These are phyloP conservation scores for Gracilinanus agilis DNA, from an alignment of 2,113 vertebrate genomes.

Conservation along the genomic window DNA sequence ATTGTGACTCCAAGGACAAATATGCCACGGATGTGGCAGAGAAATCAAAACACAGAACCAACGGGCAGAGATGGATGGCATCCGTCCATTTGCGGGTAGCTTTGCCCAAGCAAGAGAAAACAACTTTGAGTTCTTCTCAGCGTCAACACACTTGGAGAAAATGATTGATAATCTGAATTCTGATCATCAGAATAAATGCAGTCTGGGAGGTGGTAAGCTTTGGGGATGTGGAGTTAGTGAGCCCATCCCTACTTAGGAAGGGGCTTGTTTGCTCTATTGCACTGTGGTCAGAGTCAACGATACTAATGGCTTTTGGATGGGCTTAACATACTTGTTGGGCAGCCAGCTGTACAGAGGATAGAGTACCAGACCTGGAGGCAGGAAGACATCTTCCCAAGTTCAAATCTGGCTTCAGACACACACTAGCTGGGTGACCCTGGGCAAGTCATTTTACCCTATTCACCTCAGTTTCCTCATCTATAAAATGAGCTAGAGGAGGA, in stretches of 20 bases:
- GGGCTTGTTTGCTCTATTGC: neutral
- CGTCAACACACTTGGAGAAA: neutral
- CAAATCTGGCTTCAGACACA: neutral
- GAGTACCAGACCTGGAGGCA: neutral
- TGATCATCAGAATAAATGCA: neutral
- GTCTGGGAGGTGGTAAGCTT: neutral
- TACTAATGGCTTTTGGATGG: neutral
- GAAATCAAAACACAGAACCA: neutral
- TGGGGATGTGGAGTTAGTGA: neutral
- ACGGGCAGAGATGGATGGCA: neutral
- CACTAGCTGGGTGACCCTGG: neutral
- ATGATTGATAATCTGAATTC: neutral
- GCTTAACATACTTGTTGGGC: neutral
- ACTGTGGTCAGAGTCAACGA: neutral
- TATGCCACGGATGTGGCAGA: neutral
- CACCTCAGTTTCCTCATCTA: neutral
- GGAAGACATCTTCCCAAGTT: neutral
- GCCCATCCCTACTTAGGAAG: neutral
- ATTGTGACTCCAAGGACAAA: slow-evolving; percentile 64
- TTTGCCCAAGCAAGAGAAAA: neutral
- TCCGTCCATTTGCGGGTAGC: neutral
- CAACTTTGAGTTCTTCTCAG: neutral
- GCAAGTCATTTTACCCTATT: neutral
- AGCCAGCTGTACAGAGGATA: neutral
- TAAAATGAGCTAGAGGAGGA: neutral